Base-by-base conservation (phyloP, 2,113 vertebrate species). In the Syrrhaptes paradoxus region DNA sequence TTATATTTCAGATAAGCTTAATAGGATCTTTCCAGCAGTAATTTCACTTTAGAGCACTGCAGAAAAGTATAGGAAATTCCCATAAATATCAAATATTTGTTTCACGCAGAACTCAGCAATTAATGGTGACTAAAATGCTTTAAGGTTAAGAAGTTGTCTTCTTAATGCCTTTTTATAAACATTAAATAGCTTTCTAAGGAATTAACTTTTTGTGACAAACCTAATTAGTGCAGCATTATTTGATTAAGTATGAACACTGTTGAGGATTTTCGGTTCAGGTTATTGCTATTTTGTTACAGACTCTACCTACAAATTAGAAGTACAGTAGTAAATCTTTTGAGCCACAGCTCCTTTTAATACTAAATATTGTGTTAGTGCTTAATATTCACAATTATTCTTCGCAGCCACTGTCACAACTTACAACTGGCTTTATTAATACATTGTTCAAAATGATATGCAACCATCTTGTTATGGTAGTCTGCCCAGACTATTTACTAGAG, bases 211-310 rank as follows among this genome's bases (percentile, higher is more conserved):
- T 85, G 41, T 86, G 67, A 94, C 82, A 95, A 95, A 79, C 17
- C 43, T 97, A 96, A 97, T 97, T 96, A 95, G 49, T 67, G 54
- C 38, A 93, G 45, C 63, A 38, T 91, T 63, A 54, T 96, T 95
- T 95, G 75, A 93, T 97, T 94, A 93, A 84, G 21, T 81, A 76
- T 29, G 62, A 93, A 91, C 34, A 49, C 43, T 89, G 74, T 51
- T 87, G 82, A 93, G 79, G 67, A 92, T 96, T 97, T 95, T 93
- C 66, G 71, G 79, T 95, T 95, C 81, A 55, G 11, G 59, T 90
- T 91, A 84, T 94, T 94, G 73, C 59, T 92, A 95, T 85, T 97
- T 94, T 89, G 52, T 94, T 96, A 85, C 34, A 83, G 61, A 88
- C 62, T 65, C 49, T 87, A 48, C 89, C 89, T 95, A 55, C 54